Conservation (phyloP, 2,888 invertebrate genomes). For the Xylocampa areola region DNA sequence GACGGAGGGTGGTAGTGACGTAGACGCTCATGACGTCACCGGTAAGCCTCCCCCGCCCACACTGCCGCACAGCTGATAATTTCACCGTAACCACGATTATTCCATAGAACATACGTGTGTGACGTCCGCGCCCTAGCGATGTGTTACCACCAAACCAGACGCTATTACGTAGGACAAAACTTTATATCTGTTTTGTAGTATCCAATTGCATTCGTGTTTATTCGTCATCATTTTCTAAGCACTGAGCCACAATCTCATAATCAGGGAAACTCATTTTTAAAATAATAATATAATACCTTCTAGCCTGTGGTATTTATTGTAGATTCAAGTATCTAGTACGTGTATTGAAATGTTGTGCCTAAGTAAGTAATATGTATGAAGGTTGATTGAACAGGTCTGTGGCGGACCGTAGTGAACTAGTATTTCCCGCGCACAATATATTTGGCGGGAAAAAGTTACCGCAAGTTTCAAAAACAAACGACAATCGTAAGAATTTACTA, state of each 20-base stretch:
- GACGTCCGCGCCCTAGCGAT: constrained; percentile 48
- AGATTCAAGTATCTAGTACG: constrained; percentile 14
- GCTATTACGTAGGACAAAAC: constrained; percentile 33
- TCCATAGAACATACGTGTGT: constrained; percentile 33
- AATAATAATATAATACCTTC: no score
- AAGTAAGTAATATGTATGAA: constrained; percentile 25
- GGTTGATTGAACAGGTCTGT: constrained; percentile 17
- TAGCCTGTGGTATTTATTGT: no score
- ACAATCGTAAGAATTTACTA: no score
- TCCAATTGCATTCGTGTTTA: neutral
- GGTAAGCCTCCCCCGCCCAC: constrained; percentile 67
- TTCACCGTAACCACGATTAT: constrained; percentile 60
- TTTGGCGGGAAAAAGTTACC: constrained; percentile 32
- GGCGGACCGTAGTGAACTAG: constrained; percentile 7
- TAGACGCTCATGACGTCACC: constrained; percentile 71
- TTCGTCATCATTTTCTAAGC: neutral
- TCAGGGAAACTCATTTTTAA: no score
- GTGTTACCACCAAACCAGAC: constrained; percentile 35
- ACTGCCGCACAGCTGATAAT: constrained; percentile 71
- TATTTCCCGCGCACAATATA: constrained; percentile 10
- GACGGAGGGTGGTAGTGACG: constrained; percentile 74
- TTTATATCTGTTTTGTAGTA: constrained; percentile 18
- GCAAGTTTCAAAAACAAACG: neutral
- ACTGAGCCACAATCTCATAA: neutral
- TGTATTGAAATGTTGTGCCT: constrained; percentile 15